Base-by-base conservation (phyloP, 2,888 invertebrate genomes). In the Agrotis puta region DNA sequence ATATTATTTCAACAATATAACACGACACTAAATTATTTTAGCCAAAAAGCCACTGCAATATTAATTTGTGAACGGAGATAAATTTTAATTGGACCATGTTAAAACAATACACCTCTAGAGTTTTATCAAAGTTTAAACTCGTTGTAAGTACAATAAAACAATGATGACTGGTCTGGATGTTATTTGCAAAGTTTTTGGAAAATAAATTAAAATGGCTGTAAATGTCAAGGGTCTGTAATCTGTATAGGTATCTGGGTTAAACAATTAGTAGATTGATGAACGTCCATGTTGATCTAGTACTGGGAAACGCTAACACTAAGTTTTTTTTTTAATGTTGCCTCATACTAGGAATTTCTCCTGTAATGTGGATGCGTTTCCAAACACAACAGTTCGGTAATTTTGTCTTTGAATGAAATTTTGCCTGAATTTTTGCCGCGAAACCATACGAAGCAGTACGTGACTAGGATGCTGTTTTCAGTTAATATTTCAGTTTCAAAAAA, bases 51-150 rank as follows among this genome's bases (percentile, higher is more conserved):
- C 63, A 43, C 51, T 9, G 24, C 50, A 53, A 45, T 56, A 78
- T 66, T 59, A 53, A 74, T 64, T 70, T 20, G 33, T 56, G 22
- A n/a, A 20, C 61, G 13, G 13, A 24, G 16, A 4, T 13, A 64
- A 70, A 68, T 51, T 75, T 68, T 62, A 71, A 79, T 63, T 75
- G 43, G 39, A 56, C 18, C 64, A 24, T 74, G 70, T 67, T 66
- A 53, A 48, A 74, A 69, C 74, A 59, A 74, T 68, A 48, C 45
- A 3, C 50, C 48, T 54, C 39, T 56, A 63, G 3, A 64, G 51
- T 48, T n/a, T 65, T 56, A 45, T 51, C 24, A 24, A 79, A 68
- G 45, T 69, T 63, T 24, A 43, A 33, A 58, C 47, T 22, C 22
- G 3, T 33, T 24, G 61, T n/a, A n/a, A n/a, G n/a, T 24, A 68